These are phyloP conservation scores for Ylistrum balloti DNA, from an alignment of 1,140 invertebrate species.

Conservation along the genomic window DNA sequence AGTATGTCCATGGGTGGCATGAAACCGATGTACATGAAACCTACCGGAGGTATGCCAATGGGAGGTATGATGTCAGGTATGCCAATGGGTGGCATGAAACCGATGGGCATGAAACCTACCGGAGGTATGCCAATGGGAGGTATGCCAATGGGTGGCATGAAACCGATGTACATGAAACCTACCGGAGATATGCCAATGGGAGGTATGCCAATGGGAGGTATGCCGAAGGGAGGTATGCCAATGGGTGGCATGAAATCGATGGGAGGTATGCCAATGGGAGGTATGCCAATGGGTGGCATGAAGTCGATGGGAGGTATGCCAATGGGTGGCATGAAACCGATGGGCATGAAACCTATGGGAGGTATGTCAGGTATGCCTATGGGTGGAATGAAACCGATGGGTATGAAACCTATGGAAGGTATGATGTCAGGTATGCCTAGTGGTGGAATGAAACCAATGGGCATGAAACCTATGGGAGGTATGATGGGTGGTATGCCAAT, in stretches of 20 bases:
- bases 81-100: background rate
- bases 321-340: background rate
- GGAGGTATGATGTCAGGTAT: constrained; percentile 5
- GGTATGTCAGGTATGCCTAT: background rate
- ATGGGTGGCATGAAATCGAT: background rate
- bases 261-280: too few species aligned
- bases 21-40: too few species aligned
- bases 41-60: background rate
- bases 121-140: background rate
- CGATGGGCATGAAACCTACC: background rate
- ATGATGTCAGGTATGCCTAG: background rate
- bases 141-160: background rate
- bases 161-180: too few species aligned
- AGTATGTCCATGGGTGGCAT: background rate
- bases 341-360: background rate
- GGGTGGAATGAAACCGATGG: background rate
- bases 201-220: background rate
- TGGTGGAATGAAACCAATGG: background rate
- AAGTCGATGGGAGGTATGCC: background rate
- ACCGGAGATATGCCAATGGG: background rate
- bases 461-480: background rate
- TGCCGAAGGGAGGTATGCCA: background rate
- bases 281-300: background rate
- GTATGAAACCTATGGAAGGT: background rate
- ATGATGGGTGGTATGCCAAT: background rate